Evolutionary conservation across 2,113 vertebrate genomes (phyloP), one percentile per base, ranked within the genome.

Genomic region (Dasyornis broadbenti): DNA sequence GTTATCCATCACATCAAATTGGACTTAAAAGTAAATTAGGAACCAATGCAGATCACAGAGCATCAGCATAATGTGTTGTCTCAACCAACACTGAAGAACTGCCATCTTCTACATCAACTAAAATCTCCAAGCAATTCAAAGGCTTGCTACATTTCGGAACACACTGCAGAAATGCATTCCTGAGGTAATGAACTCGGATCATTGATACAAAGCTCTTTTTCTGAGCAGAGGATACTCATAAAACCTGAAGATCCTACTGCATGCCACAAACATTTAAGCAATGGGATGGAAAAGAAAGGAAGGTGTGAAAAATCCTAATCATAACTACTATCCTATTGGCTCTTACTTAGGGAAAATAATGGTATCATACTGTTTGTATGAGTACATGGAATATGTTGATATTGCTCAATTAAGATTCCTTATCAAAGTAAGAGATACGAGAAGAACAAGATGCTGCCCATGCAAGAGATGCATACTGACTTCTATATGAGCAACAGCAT

Each of bases 1-100:
- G 53, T 79, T 78, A 93, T 60, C 70, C 90, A 90, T 91, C 70
- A 95, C 40, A 91, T 87, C 66, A 82, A 91, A 93, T 6, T 90
- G 81, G 87, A 82, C 73, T 96, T 94, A 54, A 42, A 89, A 86
- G 68, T 66, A 81, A 91, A 91, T 85, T 68, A 93, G 53, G n/a
- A 82, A 71, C 24, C 73, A 88, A 15, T 6, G 31, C 49, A 85
- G 40, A 90, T 79, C 33, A 71, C 22, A 69, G 17, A 69, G 37
- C 75, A 88, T 72, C n/a, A 61, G 28, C 28, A 42, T 59, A 94
- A 83, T 50, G 50, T 16, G 28, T 31, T 82, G 53, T 78, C 83
- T 57, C 53, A 92, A 83, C 22, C n/a, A 72, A 54, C 49, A 61
- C 63, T 60, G 59, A 84, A 76, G 87, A 61, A 8, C 26, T 80